Evolutionary conservation across 1,140 invertebrate species (phyloP), one percentile per base, ranked within the genome.

Genomic region (Tribolium madens): DNA sequence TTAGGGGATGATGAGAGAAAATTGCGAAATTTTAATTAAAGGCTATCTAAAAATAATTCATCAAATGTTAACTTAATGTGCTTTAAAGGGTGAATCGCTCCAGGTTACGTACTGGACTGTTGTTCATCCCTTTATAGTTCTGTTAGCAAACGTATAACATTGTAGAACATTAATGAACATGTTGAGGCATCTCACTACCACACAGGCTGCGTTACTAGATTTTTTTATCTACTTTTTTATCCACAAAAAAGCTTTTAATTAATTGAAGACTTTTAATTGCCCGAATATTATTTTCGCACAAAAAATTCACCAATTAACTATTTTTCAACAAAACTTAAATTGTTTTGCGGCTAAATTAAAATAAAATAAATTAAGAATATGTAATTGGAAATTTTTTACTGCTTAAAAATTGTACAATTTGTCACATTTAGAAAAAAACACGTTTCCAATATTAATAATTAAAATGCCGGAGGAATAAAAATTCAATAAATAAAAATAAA

Each of bases 101-200:
- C 57, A 33, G 57, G 57, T 64, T 26, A 64, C 26, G 26, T 33
- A 64, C 57, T 14, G 57, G 57, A 64, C 57, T 36, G 57, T 64
- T 64, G 57, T 26, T 64, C 31, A 64, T 64, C 57, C 57, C 57
- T 64, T 64, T 64, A 64, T 64, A 64, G 57, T 64, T 33, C 57
- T 64, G 57, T 64, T 36, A 36, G 57, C 57, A 64, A 64, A 64
- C 57, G 57, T 33, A 36, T 64, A 64, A 64, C 57, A 33, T 64
- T 64, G 57, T 64, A 18, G 57, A 64, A 64, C 57, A 64, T 64
- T 64, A 64, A 64, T 33, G 57, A 64, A 64, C 57, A 64, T 64
- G 57, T 64, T 64, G 17, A 21, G 26, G 21, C 57, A 64, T 26
- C 57, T 10, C 53, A 60, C 14, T 60, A 21, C 21, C 26, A 60